Evolutionary conservation across 2,113 vertebrate species (phyloP).

Genomic region (Odocoileus hemionus): DNA sequence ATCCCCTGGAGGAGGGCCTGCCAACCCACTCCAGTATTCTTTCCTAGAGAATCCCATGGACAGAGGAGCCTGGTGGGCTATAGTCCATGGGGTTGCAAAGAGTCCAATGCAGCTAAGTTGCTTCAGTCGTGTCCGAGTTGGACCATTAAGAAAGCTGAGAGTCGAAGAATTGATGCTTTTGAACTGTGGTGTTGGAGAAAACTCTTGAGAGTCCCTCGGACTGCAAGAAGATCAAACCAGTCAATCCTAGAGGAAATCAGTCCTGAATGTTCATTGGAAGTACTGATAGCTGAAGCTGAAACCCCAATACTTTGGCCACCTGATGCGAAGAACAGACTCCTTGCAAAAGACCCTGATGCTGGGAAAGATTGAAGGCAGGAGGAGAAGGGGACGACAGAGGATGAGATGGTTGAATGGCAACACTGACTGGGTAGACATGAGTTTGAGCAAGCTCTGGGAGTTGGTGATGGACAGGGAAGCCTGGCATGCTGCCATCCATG

Average conservation of each 20-base stretch:
- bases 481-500: neutral
- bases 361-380: neutral
- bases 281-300: neutral
- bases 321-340: neutral
- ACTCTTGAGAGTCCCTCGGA: neutral
- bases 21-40: neutral
- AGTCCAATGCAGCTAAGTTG: rapidly evolving
- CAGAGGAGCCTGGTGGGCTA: neutral
- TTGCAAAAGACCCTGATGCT: neutral
- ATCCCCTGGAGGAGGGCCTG: neutral
- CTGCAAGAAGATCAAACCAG: neutral
- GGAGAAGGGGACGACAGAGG: neutral
- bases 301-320: neutral
- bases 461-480: neutral
- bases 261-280: neutral
- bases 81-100: neutral
- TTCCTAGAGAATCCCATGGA: neutral
- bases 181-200: neutral
- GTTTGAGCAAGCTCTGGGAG: neutral
- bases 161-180: neutral
- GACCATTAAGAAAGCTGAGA: neutral
- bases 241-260: neutral
- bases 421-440: rapidly evolving
- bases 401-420: neutral
- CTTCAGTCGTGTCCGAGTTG: neutral